Percentiles rank a stretch among this genome's conserved stretches.
Conservation (phyloP, 2,797 vertebrate genomes). For the Leontopithecus rosalia region DNA sequence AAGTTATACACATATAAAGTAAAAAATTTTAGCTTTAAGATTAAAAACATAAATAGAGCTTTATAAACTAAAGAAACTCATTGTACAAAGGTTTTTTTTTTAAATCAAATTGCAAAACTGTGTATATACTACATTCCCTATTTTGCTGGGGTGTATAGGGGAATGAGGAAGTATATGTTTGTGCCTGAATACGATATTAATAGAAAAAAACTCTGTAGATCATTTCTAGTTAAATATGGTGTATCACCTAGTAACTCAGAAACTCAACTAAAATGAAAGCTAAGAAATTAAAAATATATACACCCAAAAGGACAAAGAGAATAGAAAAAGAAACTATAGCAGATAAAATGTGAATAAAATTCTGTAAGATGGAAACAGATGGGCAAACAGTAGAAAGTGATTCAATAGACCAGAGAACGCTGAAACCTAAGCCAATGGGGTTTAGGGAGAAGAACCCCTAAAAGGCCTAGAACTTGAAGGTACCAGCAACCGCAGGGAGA, state of each 20-base stretch:
- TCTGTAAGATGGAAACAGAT: not conserved
- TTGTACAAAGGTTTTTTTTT: not conserved
- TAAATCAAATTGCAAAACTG: not conserved
- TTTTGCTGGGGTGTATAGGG: not conserved
- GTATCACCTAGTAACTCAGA: not conserved
- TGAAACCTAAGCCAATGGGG: not conserved
- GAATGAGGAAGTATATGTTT: not conserved
- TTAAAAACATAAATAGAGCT: slow-evolving; percentile 37
- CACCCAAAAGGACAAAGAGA: not conserved
- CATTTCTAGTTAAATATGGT: slow-evolving; percentile 34
- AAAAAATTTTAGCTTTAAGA: not conserved
- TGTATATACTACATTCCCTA: not conserved
- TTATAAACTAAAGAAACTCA: slow-evolving; percentile 7
- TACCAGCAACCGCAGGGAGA: not conserved
- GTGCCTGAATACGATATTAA: not conserved
- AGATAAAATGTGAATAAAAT: slow-evolving; percentile 32
- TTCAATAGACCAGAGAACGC: not conserved
- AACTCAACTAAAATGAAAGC: slow-evolving; percentile 3
- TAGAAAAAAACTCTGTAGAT: not conserved
- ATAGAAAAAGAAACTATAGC: not conserved
- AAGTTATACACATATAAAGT: not conserved
- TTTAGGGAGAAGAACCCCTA: not conserved
- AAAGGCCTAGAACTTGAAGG: not conserved
- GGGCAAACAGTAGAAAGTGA: not conserved
- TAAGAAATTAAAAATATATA: not conserved